These are phyloP conservation scores for Amblyopsis rosae DNA, from an alignment of 2,113 vertebrate species.

Conservation along the genomic window DNA sequence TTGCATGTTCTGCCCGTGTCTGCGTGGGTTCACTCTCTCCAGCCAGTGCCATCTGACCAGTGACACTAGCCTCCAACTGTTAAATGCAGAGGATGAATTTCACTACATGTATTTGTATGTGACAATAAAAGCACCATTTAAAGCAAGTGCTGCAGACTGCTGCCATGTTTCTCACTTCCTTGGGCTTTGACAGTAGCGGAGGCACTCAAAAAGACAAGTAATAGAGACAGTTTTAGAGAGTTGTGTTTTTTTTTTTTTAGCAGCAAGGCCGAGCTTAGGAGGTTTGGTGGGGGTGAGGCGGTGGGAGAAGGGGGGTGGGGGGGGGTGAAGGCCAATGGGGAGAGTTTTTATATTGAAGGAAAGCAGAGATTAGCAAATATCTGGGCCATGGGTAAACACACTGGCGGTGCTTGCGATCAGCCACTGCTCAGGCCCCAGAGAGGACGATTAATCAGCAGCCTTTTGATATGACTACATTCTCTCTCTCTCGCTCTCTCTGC, in stretches of 20 bases:
- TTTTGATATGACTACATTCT: constrained; percentile 57
- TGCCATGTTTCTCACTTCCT: constrained; percentile 30
- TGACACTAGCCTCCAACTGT: not conserved
- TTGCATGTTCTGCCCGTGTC: too few relatives aligned
- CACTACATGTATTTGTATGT: too few relatives aligned
- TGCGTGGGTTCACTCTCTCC: too few relatives aligned
- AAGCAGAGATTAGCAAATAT: constrained; percentile 69
- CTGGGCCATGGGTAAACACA: constrained; percentile 76
- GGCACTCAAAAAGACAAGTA: constrained; percentile 22
- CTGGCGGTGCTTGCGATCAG: constrained; percentile 47
- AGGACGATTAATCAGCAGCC: constrained; percentile 57
- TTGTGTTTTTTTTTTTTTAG: constrained; percentile 57
- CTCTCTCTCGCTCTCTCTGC: constrained; percentile 13
- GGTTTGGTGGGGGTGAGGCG: constrained; percentile 29
- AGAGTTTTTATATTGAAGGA: constrained; percentile 29
- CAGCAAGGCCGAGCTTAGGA: constrained; percentile 43
- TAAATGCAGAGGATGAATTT: too few relatives aligned
- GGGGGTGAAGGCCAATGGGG: constrained; percentile 59
- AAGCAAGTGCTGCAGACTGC: constrained; percentile 46
- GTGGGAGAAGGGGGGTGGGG: not conserved
- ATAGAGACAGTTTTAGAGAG: constrained; percentile 39
- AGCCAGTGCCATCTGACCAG: too few relatives aligned
- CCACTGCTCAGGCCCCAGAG: constrained; percentile 57
- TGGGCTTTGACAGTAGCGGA: constrained; percentile 57
- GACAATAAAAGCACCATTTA: constrained; percentile 36